Evolutionary conservation across 2,797 vertebrate species (phyloP).

Genomic region (Helostoma temminkii): DNA sequence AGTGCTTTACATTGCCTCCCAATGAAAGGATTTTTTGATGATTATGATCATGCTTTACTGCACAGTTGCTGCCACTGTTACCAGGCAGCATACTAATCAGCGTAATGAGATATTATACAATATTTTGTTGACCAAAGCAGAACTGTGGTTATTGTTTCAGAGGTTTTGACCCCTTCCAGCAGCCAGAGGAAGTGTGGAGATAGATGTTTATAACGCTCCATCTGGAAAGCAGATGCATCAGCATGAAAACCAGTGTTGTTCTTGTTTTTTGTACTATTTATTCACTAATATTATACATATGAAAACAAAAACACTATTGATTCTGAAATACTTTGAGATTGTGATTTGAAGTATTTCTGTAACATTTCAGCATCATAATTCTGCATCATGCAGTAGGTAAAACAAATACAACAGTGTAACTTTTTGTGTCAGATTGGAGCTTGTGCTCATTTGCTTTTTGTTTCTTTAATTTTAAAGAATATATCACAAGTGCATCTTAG

Average conservation of each 20-base stretch:
- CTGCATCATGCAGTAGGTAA: slow-evolving; percentile 74
- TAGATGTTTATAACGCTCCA: slow-evolving; percentile 74
- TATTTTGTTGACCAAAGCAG: slow-evolving; percentile 99
- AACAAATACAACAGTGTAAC: slow-evolving; percentile 42
- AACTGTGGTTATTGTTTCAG: slow-evolving; percentile 93
- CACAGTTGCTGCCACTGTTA: slow-evolving; percentile 90
- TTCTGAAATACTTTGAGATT: slow-evolving; percentile 11
- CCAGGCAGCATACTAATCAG: slow-evolving; percentile 98
- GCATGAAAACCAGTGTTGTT: slow-evolving; percentile 67
- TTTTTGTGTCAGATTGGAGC: slow-evolving; percentile 31
- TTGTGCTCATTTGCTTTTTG: slow-evolving; percentile 47
- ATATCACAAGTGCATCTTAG: slow-evolving; percentile 43
- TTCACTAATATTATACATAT: slow-evolving; percentile 59
- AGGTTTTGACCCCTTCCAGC: slow-evolving; percentile 93
- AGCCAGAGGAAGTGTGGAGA: slow-evolving; percentile 85
- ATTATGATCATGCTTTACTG: slow-evolving; percentile 96
- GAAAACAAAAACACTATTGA: slow-evolving; percentile 46
- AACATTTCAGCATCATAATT: slow-evolving; percentile 43
- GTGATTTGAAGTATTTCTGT: not conserved
- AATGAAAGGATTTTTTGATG: slow-evolving; percentile 92
- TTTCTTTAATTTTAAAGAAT: slow-evolving; percentile 24
- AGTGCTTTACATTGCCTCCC: slow-evolving; percentile 88
- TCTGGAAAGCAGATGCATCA: slow-evolving; percentile 79
- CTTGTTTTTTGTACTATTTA: slow-evolving; percentile 47
- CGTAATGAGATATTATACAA: slow-evolving; percentile 99